These are phyloP conservation scores for Coilia nasus DNA, from an alignment of 2,797 vertebrate genomes.

Conservation along the genomic window DNA sequence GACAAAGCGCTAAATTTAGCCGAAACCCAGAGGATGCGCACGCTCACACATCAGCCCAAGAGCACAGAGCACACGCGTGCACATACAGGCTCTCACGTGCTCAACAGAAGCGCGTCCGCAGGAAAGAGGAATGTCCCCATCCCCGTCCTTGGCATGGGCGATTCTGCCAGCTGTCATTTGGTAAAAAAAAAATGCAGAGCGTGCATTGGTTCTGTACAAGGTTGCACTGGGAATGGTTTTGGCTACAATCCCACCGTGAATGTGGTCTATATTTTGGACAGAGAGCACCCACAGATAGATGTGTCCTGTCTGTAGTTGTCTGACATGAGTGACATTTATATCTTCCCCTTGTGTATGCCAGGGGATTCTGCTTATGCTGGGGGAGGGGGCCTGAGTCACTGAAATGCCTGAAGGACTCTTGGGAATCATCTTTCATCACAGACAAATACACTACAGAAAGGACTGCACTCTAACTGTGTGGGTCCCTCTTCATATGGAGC, in stretches of 20 bases:
- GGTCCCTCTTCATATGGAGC: neutral
- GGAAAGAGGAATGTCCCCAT: slow-evolving; percentile 58
- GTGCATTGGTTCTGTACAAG: neutral
- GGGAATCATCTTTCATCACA: neutral
- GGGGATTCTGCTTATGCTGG: neutral
- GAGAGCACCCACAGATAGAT: neutral
- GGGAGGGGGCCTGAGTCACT: slow-evolving; percentile 14
- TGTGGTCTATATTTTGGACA: slow-evolving; percentile 33
- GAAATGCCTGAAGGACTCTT: neutral
- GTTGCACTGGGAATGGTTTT: slow-evolving; percentile 28
- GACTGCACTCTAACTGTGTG: neutral
- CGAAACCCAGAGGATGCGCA: slow-evolving; percentile 59
- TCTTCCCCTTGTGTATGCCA: neutral
- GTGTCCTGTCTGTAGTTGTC: neutral
- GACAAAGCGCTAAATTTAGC: slow-evolving; percentile 64
- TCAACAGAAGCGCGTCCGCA: neutral
- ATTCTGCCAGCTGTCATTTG: slow-evolving; percentile 65
- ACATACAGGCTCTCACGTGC: neutral
- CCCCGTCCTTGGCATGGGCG: slow-evolving; percentile 67
- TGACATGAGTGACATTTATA: slow-evolving; percentile 15
- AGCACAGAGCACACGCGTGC: neutral
- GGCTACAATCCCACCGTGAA: slow-evolving; percentile 26
- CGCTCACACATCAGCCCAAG: neutral
- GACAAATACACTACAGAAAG: neutral
- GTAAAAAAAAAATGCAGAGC: slow-evolving; percentile 51